Evolutionary conservation across 2,113 vertebrate species (phyloP), one percentile per base, ranked within the genome.

Genomic region (Cinclus cinclus): DNA sequence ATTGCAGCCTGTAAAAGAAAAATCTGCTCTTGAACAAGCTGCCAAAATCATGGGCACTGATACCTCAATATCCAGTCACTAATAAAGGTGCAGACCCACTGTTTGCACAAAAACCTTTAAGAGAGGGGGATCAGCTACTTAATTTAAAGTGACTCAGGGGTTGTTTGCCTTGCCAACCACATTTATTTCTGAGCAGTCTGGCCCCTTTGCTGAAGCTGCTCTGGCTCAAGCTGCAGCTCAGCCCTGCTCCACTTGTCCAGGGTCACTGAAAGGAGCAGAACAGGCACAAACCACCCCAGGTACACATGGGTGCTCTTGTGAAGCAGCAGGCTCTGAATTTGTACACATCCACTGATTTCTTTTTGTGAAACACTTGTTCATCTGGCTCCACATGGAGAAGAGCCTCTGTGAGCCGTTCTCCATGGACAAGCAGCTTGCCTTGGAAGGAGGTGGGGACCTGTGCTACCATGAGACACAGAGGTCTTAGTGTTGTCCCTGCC

Each of bases 361-460:
- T 35, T 44, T 3, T 15, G 25, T 46, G 67, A 62, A 75, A 58
- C 0, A 0, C 19, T 42, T 37, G 3, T 63, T 75, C 39, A 79
- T 58, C 8, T 2, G 0, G 39, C 7, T 64, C 33, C 21, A 7
- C 0, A 0, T 0, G 0, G n/a, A 37, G 62, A 62, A 76, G 19
- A 0, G 0, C 9, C 8, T 23, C 33, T 35, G 59, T 30, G 35
- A 75, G 47, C 28, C 1, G 1, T 11, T 19, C 39, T 55, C 22
- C 24, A 23, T 0, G 7, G 49, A 50, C 22, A 10, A 77, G 18
- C 17, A 44, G 30, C 22, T 84, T 60, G 19, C 21, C 37, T 41
- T 1, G 2, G 23, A 15, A 30, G n/a, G 58, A 69, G 4, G 15
- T 10, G 0, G 0, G 31, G 42, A 23, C 23, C 42, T 50, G 11